Evolutionary conservation across 2,797 vertebrate genomes (phyloP), one percentile per base, ranked within the genome.

Genomic region (Cirrhinus molitorella): DNA sequence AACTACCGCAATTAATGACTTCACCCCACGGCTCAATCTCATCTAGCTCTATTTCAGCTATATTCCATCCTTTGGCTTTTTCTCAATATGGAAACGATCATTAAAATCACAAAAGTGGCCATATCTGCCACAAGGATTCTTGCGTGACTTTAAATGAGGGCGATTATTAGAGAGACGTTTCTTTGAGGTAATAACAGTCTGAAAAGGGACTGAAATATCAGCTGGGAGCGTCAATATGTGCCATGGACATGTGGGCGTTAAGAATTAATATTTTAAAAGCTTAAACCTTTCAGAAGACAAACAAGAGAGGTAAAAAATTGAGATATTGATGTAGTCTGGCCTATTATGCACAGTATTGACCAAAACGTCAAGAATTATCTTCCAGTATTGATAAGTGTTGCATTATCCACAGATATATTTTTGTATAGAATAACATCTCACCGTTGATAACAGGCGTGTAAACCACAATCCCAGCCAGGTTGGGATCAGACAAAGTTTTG

Each of bases 391-490:
- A 47, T n/a, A 12, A 28, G 51, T 57, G 67, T 57, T 70, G 4
- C 13, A 17, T 3, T 40, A 11, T 57, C 11, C 1, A 3, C 10
- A n/a, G 23, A 28, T 72, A 19, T 63, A 28, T 71, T 47, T 28
- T 47, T 34, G 28, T 21, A 43, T n/a, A 14, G 13, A 65, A 79
- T 31, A 74, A 51, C 7, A 59, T 34, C 67, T 59, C 95, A 99
- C 98, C 98, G 5, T 99, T 99, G 90, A 99, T 98, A 63, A 99
- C 97, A 0, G 98, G 98, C 2, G 96, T 98, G 93, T 98, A 99
- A 81, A 99, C 97, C 28, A 99, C 98, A 84, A 99, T 99, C 82
- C 98, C 98, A 83, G 95, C 97, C 91, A 99, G 91, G 89, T 99
- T 97, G 31, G 98, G 97, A 89, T 99, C 95, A 4, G 98, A 97